phyloP scores from a whole-genome alignment of 2,797 vertebrate genomes.

The Schizopygopsis pylzovi region DNA sequence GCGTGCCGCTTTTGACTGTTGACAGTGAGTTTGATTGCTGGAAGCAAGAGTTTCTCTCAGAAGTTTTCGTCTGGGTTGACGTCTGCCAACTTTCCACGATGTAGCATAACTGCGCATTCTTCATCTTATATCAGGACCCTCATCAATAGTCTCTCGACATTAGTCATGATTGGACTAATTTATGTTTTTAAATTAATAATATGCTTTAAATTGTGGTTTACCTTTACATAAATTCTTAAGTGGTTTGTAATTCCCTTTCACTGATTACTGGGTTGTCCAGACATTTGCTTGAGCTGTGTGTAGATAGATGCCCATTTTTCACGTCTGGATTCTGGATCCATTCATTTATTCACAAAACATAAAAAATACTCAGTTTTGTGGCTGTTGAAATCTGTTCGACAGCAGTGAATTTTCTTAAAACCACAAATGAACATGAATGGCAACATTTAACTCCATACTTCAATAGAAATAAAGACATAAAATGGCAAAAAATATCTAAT shows the following conservation, averaged over 20 bases:
- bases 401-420: not conserved
- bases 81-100: slow-evolving; percentile 11
- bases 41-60: slow-evolving; percentile 27
- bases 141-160: not conserved
- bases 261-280: not conserved
- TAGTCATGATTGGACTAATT: not conserved
- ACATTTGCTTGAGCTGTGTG: not conserved
- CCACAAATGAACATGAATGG: not conserved
- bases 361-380: not conserved
- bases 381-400: not conserved
- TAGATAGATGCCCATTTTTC: not conserved
- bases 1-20: not conserved
- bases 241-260: slow-evolving; percentile 1
- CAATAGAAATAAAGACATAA: not conserved
- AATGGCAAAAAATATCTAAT: not conserved
- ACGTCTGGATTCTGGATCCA: not conserved
- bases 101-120: slow-evolving; percentile 2
- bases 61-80: slow-evolving; percentile 3
- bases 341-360: not conserved
- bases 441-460: not conserved
- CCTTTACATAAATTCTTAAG: not conserved
- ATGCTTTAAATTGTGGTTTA: not conserved
- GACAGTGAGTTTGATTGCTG: slow-evolving; percentile 10
- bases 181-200: not conserved
- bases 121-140: not conserved